phyloP scores from a whole-genome alignment of 1,140 invertebrate species.

The Neotoxoptera formosana region DNA sequence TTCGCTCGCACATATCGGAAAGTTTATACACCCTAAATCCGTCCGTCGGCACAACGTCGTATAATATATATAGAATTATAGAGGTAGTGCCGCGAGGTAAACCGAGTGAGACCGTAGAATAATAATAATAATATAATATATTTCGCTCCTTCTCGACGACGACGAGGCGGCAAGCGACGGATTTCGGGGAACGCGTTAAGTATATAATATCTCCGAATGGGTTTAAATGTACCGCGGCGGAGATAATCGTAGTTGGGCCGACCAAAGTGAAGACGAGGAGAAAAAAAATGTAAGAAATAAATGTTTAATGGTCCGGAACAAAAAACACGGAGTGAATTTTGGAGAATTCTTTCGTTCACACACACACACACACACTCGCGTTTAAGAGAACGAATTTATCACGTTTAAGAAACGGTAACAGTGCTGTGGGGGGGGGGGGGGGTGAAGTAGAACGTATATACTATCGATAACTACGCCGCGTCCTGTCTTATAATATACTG shows the following conservation, averaged over 20 bases:
- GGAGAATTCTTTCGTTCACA: slow-evolving; percentile 34
- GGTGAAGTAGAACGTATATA: not conserved
- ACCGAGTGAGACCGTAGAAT: not conserved
- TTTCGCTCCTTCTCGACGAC: not conserved
- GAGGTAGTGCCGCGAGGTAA: not conserved
- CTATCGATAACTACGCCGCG: not conserved
- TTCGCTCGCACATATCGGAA: not conserved
- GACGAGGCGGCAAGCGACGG: not conserved
- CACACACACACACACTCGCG: not conserved
- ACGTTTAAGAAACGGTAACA: not conserved
- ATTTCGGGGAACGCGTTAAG: slow-evolving; percentile 44
- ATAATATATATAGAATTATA: too few relatives aligned
- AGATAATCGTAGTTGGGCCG: slow-evolving; percentile 44
- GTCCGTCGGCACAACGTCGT: not conserved
- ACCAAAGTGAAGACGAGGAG: not conserved
- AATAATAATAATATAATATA: too few relatives aligned
- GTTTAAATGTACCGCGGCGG: slow-evolving; percentile 55
- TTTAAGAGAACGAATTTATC: slow-evolving; percentile 45
- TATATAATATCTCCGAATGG: not conserved
- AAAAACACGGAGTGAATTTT: slow-evolving; percentile 54
- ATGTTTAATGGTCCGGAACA: slow-evolving; percentile 56
- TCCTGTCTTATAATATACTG: not conserved
- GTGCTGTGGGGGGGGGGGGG: too few relatives aligned
- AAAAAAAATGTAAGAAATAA: slow-evolving; percentile 38
- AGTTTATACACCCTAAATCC: not conserved